A percentile compares a stretch with the other conserved stretches of the same genome.
Evolutionary conservation across 1,140 invertebrate genomes (phyloP).

Genomic region (Pissodes strobi): DNA sequence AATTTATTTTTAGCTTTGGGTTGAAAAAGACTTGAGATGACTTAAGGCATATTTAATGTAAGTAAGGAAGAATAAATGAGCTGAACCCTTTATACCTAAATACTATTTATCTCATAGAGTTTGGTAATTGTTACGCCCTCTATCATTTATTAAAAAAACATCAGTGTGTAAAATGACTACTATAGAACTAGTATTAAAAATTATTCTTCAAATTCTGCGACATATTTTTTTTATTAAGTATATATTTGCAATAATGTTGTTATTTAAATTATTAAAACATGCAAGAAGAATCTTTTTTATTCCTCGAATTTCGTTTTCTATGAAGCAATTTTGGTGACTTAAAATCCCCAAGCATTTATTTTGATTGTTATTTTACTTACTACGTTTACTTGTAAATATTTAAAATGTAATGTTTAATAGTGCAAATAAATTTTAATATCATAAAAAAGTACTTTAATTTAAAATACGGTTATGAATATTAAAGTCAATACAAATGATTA

Average conservation of each 20-base stretch:
- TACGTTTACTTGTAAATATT: constrained; percentile 26
- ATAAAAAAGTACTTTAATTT: too few species aligned
- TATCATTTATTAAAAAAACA: constrained; percentile 31
- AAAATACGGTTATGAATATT: too few species aligned
- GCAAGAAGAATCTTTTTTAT: too few species aligned
- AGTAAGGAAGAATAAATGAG: constrained; percentile 33
- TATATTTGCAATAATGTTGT: constrained; percentile 12
- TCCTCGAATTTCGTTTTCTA: constrained; percentile 20
- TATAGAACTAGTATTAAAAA: constrained; percentile 38
- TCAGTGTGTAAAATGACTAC: constrained; percentile 37
- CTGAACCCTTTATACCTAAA: constrained; percentile 33
- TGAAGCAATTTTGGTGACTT: constrained; percentile 6
- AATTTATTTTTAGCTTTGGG: constrained; percentile 52
- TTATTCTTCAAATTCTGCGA: constrained; percentile 20
- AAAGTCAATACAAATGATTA: too few species aligned
- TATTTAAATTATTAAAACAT: constrained; percentile 22
- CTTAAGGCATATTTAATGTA: constrained; percentile 23
- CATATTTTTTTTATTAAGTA: constrained; percentile 28
- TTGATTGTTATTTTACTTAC: constrained; percentile 16
- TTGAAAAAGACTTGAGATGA: constrained; percentile 39
- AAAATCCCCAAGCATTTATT: constrained; percentile 27
- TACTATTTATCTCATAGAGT: constrained; percentile 45
- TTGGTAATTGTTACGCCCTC: constrained; percentile 32
- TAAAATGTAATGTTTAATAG: constrained; percentile 32
- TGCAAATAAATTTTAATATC: constrained; percentile 35